Evolutionary conservation across 2,888 invertebrate species (phyloP).

Genomic region (Penaeus monodon): DNA sequence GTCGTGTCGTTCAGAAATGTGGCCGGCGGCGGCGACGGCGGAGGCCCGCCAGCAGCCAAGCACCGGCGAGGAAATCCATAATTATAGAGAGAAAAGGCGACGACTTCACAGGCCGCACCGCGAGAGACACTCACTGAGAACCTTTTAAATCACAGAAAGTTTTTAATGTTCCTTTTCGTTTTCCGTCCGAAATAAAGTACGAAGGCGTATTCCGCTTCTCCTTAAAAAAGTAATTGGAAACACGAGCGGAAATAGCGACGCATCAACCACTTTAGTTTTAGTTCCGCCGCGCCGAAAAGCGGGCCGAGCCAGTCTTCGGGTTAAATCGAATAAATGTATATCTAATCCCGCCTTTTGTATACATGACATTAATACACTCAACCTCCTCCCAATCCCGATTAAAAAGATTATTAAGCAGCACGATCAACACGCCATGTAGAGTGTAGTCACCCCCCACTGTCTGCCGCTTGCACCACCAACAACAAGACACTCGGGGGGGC

Average conservation of each 20-base stretch:
- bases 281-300: background rate
- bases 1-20: background rate
- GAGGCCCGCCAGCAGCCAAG: background rate
- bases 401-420: background rate
- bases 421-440: background rate
- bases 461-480: slow-evolving; percentile 52
- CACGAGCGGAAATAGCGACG: slow-evolving; percentile 29
- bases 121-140: no score
- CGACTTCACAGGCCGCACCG: no score
- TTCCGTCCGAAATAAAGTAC: slow-evolving; percentile 1
- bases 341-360: background rate
- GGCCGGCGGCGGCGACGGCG: slow-evolving; percentile 3
- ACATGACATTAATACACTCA: slow-evolving; percentile 18
- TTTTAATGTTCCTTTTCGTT: no score
- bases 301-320: background rate
- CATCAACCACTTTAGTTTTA: slow-evolving; percentile 1
- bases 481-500: slow-evolving; percentile 49
- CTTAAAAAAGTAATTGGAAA: slow-evolving; percentile 6
- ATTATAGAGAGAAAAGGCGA: no score
- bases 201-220: background rate
- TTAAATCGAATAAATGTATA: no score
- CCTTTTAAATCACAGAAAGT: no score
- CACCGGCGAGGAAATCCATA: no score
- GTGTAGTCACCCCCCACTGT: no score
- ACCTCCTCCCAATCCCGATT: background rate